These are phyloP conservation scores for Nesoenas mayeri DNA, from an alignment of 2,113 vertebrate species.

Conservation along the genomic window DNA sequence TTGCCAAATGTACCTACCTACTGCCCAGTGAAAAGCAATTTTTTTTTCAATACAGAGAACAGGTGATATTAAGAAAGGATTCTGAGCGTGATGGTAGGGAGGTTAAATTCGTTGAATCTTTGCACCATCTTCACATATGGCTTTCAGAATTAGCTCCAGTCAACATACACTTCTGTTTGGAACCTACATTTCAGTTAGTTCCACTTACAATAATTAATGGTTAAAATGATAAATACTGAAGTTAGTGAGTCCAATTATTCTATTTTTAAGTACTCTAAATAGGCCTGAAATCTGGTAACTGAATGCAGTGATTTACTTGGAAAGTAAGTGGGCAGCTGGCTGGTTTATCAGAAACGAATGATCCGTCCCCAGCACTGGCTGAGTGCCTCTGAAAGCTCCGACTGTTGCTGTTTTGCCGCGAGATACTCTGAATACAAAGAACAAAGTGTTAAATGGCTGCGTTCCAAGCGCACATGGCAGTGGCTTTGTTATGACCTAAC, in stretches of 20 bases:
- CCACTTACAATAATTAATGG: neutral
- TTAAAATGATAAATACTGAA: constrained; percentile 3
- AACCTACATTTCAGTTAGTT: neutral
- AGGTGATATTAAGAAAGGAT: constrained; percentile 2
- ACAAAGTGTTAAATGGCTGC: neutral
- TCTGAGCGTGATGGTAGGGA: neutral
- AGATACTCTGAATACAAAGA: neutral
- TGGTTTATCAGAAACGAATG: neutral
- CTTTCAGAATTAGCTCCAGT: constrained; percentile 15
- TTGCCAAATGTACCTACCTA: constrained; percentile 22
- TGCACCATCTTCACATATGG: neutral
- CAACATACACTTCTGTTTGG: neutral
- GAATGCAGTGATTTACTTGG: constrained; percentile 23
- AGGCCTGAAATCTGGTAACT: constrained; percentile 47
- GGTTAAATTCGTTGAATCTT: constrained; percentile 26
- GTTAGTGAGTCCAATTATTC: neutral
- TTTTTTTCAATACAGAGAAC: neutral
- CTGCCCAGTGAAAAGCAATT: neutral
- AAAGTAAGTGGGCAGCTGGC: constrained; percentile 47
- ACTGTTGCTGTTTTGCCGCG: neutral
- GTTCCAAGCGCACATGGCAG: neutral
- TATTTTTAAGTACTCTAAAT: constrained; percentile 41
- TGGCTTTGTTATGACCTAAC: neutral
- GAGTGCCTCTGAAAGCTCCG: constrained; percentile 25
- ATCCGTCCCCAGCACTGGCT: neutral